These are phyloP conservation scores for Chiloscyllium plagiosum DNA, from an alignment of 2,113 vertebrate species.

Conservation along the genomic window DNA sequence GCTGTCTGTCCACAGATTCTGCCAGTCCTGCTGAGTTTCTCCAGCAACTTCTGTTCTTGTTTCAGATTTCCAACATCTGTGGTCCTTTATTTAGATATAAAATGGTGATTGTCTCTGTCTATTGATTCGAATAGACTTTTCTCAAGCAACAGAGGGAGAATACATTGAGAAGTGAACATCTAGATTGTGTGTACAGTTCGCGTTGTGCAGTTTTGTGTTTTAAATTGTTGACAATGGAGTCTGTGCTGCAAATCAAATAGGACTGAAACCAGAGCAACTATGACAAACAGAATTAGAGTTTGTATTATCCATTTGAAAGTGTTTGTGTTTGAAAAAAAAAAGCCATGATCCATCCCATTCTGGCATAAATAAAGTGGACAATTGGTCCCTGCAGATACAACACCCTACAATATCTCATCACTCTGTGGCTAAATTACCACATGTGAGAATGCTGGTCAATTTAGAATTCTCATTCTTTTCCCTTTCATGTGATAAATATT, in stretches of 20 bases:
- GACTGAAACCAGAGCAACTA: constrained; percentile 16
- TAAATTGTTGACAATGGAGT: neutral
- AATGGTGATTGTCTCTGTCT: neutral
- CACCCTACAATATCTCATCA: neutral
- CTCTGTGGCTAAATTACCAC: neutral
- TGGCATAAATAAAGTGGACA: neutral
- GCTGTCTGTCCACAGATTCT: too few species aligned
- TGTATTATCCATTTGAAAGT: neutral
- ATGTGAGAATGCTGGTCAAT: neutral
- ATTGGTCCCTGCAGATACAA: neutral
- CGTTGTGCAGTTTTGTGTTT: neutral
- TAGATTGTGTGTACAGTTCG: neutral
- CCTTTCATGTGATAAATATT: neutral
- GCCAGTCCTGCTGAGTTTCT: too few species aligned
- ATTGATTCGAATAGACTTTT: neutral
- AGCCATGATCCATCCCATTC: neutral
- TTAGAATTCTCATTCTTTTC: neutral
- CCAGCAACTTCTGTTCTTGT: too few species aligned
- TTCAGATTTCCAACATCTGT: too few species aligned
- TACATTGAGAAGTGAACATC: neutral
- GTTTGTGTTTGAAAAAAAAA: neutral
- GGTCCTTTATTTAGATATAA: neutral
- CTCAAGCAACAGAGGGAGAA: too few species aligned
- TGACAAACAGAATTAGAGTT: neutral
- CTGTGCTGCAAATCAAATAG: neutral